Base-by-base conservation (phyloP, 1,140 invertebrate genomes). In the Drosophila ficusphila region DNA sequence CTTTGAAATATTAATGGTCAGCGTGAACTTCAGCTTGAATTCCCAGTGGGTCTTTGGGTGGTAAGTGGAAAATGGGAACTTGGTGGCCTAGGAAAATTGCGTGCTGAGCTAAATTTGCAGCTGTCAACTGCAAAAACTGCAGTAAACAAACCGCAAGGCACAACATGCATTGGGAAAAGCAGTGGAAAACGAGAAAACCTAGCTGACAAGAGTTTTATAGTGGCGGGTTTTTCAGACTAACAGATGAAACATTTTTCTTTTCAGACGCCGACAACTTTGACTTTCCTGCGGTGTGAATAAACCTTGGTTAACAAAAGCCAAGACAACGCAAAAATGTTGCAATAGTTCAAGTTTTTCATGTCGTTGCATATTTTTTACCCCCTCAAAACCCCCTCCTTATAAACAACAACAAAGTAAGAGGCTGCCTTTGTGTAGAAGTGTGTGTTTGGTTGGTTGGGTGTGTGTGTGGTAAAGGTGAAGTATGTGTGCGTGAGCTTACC, bases 311-410 rank as follows among this genome's bases (percentile, higher is more conserved):
- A 36, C 12, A 44, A 46, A 73, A 53, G 25, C 60, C 51, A 74
- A 71, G 56, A 53, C 53, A 74, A 41, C 71, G 56, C 42, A 65
- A 53, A 83, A 83, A 81, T 85, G 81, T 60, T 85, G 81, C 81
- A 85, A 85, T 85, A 85, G 81, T 85, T 85, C 76, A 88, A 85
- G 72, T 86, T 88, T 81, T 76, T 86, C 81, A 76, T 85, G 67
- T 44, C 72, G 57, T 81, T 85, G 76, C 81, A 85, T 86, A 86
- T 86, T 88, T 73, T 69, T 49, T 31, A 44, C 18, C 39, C 39
- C 52, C 27, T 36, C 36, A n/a, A n/a, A 3, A 23, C 41, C 8
- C 23, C 27, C 12, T 3, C 23, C 14, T 14, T n/a, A 21, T 25
- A 23, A 19, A 38, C 42, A 62, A 77, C 76, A 62, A 81, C 65